Evolutionary conservation across 2,888 invertebrate species (phyloP).

Genomic region (Eupithecia abbreviata): DNA sequence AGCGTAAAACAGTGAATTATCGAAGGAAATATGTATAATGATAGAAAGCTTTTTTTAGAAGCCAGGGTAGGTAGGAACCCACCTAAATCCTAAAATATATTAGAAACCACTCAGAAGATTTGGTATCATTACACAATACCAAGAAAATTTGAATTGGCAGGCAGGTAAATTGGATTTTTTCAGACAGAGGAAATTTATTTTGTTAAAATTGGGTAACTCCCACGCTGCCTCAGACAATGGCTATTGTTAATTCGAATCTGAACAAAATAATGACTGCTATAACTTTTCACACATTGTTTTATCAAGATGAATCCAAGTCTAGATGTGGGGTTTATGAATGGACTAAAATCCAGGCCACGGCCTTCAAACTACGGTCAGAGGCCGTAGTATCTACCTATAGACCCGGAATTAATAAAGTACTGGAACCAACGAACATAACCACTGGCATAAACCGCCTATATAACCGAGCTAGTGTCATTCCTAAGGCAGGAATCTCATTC

Average conservation of each 20-base stretch:
- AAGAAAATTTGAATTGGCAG: neutral
- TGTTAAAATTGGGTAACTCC: constrained; percentile 23
- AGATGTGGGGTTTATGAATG: constrained; percentile 28
- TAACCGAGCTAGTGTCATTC: neutral
- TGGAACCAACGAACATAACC: neutral
- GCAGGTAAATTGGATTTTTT: constrained; percentile 1
- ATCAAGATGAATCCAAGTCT: constrained; percentile 28
- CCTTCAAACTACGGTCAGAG: neutral
- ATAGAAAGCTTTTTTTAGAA: neutral
- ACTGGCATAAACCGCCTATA: constrained; percentile 3
- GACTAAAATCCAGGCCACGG: constrained; percentile 28
- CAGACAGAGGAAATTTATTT: neutral
- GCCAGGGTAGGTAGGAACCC: neutral
- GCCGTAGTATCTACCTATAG: neutral
- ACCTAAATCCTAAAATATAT: neutral
- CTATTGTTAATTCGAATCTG: constrained; percentile 28
- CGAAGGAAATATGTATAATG: neutral
- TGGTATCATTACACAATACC: neutral
- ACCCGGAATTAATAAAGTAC: neutral
- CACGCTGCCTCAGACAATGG: constrained; percentile 25
- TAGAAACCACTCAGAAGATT: neutral
- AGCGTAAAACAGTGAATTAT: neutral
- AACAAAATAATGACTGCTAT: constrained; percentile 24
- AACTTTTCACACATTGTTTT: constrained; percentile 30
- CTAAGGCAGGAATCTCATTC: constrained; percentile 12